Evolutionary conservation across 2,888 invertebrate genomes (phyloP), one percentile per base, ranked within the genome.

Genomic region (Cantharis lateralis): DNA sequence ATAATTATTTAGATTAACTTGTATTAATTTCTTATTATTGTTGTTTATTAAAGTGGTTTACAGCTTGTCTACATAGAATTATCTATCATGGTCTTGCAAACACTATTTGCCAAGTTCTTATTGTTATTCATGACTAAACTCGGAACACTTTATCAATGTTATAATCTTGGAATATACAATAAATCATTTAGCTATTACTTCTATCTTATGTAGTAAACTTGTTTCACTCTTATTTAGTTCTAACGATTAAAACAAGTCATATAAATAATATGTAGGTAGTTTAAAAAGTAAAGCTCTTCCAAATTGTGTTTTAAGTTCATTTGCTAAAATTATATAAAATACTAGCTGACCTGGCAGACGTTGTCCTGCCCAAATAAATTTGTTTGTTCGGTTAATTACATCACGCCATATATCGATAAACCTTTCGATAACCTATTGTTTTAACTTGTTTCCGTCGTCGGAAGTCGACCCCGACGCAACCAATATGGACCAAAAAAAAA

Each of bases 81-180:
- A 78, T 78, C 75, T 78, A 78, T 78, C 78, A 78, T 66, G 75
- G 78, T 78, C 64, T 73, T 70, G 61, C 75, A 72, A 75, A 72
- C 75, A 72, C 70, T 78, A 78, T 77, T 78, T 78, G 75, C 75
- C 66, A 78, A 72, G 76, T 76, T 76, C 70, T 74, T 77, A 77
- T 78, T 78, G 75, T 78, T 78, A 78, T 78, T 78, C 78, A 78
- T 75, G 63, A 69, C 78, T 62, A 70, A 76, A 76, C 72, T 72
- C 62, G 28, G 63, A 64, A 69, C 62, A 70, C 76, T 70, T 72
- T 72, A 76, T 61, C 69, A 75, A 74, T 72, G 75, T 62, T 63
- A 70, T 73, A 72, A 75, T 78, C 78, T 74, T 70, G 64, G 62
- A 63, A 70, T 66, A 70, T 70, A 74, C 66, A 74, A 74, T 74